These are phyloP conservation scores for Hipparchia sbordonii DNA, from an alignment of 2,888 invertebrate genomes.

Conservation along the genomic window DNA sequence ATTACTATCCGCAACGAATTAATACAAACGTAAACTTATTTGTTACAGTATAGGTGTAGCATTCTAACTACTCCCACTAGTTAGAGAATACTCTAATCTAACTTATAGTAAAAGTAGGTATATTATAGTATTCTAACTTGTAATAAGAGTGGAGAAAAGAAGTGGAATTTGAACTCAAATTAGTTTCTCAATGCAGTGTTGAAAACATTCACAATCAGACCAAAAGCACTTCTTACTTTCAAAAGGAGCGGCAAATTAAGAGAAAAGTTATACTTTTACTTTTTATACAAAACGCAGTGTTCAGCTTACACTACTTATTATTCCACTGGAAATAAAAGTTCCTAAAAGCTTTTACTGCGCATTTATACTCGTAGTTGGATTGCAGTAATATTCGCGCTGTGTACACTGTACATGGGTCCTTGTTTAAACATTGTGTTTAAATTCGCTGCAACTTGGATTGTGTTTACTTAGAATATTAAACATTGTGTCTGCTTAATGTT, in stretches of 20 bases:
- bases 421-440: slow-evolving; percentile 10
- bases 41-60: no score
- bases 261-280: background rate
- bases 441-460: slow-evolving; percentile 1
- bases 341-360: slow-evolving; percentile 4
- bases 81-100: no score
- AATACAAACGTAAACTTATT: no score
- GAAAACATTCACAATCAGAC: background rate
- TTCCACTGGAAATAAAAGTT: background rate
- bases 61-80: no score
- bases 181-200: background rate
- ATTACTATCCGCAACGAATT: no score
- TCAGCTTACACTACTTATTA: background rate
- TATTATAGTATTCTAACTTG: no score
- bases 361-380: background rate
- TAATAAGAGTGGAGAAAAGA: background rate
- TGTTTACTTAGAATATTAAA: slow-evolving; percentile 11
- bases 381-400: background rate
- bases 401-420: background rate
- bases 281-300: background rate
- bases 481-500: background rate
- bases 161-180: background rate
- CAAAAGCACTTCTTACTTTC: background rate
- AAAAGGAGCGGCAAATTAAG: background rate
- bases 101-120: no score